Evolutionary conservation across 1,140 invertebrate genomes (phyloP), one percentile per base, ranked within the genome.

Genomic region (Gerris buenoi): DNA sequence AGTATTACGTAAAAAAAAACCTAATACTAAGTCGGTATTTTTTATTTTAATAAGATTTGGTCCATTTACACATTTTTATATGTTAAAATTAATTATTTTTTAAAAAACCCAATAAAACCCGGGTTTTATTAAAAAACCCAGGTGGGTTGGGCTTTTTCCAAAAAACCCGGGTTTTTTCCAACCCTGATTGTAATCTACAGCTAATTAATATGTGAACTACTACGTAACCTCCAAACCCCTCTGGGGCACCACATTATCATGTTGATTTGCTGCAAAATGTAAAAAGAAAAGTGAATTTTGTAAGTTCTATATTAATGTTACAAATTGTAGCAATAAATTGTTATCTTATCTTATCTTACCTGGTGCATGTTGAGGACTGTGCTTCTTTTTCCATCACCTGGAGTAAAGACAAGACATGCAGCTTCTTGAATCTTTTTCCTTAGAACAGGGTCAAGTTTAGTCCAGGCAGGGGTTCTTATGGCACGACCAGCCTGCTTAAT

Each of bases 381-480:
- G 23, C 5, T 13, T 25, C 58, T 60, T 5, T 22, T 15, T 60
- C 10, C 15, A 60, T 60, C 58, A 15, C 75, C 74, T 5, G 80
- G 80, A 23, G 79, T 69, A 62, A 81, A 78, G 14, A 81, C 79
- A 63, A 85, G 76, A 61, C 83, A 80, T 3, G 83, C 83, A 27
- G 82, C 72, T 61, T 83, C 81, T 68, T 85, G 83, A 29, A 85
- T 82, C 70, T 81, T 80, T 66, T 80, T 79, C 28, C 83, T 77
- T 22, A 85, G 73, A 26, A 83, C 80, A 27, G 83, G 73, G 69
- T 86, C 84, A 79, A 87, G 82, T 71, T 83, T 80, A 0, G 81
- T 75, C 85, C 85, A 87, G 0, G 82, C 81, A 1, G 81, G 81
- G 1, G 83, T 83, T 27, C 84, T 79, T 56, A 83, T 82, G 0